A percentile compares a stretch with the other conserved stretches of the same genome.
Conservation (phyloP, 2,797 vertebrate species). For the Anguilla anguilla region DNA sequence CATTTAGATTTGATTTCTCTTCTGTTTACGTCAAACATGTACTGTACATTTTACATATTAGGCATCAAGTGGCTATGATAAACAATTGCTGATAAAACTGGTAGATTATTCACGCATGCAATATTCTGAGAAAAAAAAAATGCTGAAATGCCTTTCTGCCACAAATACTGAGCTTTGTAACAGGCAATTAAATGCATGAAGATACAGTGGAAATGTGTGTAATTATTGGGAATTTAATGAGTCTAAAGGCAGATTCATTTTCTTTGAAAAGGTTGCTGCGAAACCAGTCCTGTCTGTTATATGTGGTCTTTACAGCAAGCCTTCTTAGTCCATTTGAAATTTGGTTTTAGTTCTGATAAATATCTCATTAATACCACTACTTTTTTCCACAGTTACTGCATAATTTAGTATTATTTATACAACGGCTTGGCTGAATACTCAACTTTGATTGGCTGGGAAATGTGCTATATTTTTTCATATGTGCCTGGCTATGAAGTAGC, state of each 20-base stretch:
- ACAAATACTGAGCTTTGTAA: constrained; percentile 20
- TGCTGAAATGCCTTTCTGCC: not conserved
- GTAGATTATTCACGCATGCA: constrained; percentile 16
- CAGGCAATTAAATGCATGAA: constrained; percentile 37
- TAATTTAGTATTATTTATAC: not conserved
- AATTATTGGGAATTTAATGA: constrained; percentile 34
- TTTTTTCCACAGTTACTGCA: not conserved
- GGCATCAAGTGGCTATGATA: not conserved
- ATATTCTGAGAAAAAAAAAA: constrained; percentile 12
- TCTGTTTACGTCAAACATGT: not conserved
- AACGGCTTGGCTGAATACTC: not conserved
- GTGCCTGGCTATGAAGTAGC: too few relatives aligned
- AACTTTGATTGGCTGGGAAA: not conserved
- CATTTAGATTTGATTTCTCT: not conserved
- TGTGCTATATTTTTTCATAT: too few relatives aligned
- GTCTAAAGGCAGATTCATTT: constrained; percentile 28
- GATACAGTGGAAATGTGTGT: constrained; percentile 19
- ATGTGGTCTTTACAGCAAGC: constrained; percentile 1
- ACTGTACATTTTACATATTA: constrained; percentile 18
- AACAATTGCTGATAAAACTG: constrained; percentile 9
- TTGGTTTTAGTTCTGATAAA: not conserved
- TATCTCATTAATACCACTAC: constrained; percentile 17
- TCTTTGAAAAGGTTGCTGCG: constrained; percentile 54
- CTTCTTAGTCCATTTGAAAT: constrained; percentile 4
- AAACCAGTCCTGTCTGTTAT: constrained; percentile 41